Base-by-base conservation (phyloP, 2,888 invertebrate species). In the Cylindroiulus punctatus region DNA sequence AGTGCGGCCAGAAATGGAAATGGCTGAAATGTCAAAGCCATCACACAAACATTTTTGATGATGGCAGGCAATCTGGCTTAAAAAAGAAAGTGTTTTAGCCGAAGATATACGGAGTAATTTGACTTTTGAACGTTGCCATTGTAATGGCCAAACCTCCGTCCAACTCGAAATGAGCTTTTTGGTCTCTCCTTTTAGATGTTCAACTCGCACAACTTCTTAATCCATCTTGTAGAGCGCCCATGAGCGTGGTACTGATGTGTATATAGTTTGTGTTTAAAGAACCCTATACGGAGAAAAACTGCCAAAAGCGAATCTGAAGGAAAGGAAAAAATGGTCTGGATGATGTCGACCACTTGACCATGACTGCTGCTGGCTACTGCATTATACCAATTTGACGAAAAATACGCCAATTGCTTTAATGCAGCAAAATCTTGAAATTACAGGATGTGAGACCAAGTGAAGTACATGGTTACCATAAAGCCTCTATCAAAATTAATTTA, bases 1-100 rank as follows among this genome's bases (percentile, higher is more conserved):
- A n/a, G 12, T 65, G 65, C 65, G 65, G 26, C 10, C 65, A 65
- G 26, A 65, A 65, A 65, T 65, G 65, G 65, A 65, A 65, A 65
- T 65, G 65, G 65, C 65, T 65, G 26, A 65, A 65, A 65, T 65
- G 65, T 65, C 65, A 65, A 65, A 65, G 65, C 65, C 65, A 65
- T 65, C 65, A 10, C 65, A 65, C 65, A 65, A 65, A 65, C 65
- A 65, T 65, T 26, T 65, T 65, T 65, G 65, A 65, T 65, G 65
- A 65, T 65, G 65, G 65, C 65, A 65, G 65, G 65, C 65, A 65
- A 65, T 65, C 65, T 65, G 65, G 65, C 65, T 65, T 65, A 65
- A 65, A 65, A n/a, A 65, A 26, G 26, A 65, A 65, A 65, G 65
- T 65, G 65, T 65, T 65, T 65, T 65, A 65, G 65, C 26, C 12